Evolutionary conservation across 1,140 invertebrate species (phyloP).

Genomic region (Brachionus manjavacas): DNA sequence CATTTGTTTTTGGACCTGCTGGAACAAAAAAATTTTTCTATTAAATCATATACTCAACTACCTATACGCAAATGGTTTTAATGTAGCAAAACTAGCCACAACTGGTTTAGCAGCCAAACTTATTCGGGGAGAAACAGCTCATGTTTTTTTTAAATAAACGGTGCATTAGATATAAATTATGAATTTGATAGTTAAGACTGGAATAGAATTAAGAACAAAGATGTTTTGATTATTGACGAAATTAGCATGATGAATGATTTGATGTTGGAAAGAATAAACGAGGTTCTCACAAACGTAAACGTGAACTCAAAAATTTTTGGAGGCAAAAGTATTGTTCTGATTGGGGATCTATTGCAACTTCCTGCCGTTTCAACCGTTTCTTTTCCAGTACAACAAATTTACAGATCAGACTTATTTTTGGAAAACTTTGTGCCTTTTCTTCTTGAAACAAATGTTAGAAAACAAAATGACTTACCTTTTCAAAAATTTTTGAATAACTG

Average conservation of each 20-base stretch:
- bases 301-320: not conserved
- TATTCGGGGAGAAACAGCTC: too few relatives aligned
- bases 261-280: not conserved
- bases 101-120: not conserved
- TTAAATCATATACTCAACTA: not conserved
- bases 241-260: not conserved
- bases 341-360: not conserved
- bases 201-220: not conserved
- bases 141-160: too few relatives aligned
- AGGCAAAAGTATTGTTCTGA: not conserved
- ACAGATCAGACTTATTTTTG: not conserved
- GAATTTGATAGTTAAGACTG: not conserved
- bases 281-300: not conserved
- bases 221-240: not conserved
- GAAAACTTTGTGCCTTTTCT: not conserved
- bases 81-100: not conserved
- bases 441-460: not conserved
- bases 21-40: not conserved
- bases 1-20: not conserved
- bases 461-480: not conserved
- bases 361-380: not conserved
- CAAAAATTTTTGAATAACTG: not conserved
- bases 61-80: not conserved
- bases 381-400: not conserved
- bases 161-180: too few relatives aligned